Evolutionary conservation across 2,797 vertebrate species (phyloP).

Genomic region (Phrynocephalus forsythii): DNA sequence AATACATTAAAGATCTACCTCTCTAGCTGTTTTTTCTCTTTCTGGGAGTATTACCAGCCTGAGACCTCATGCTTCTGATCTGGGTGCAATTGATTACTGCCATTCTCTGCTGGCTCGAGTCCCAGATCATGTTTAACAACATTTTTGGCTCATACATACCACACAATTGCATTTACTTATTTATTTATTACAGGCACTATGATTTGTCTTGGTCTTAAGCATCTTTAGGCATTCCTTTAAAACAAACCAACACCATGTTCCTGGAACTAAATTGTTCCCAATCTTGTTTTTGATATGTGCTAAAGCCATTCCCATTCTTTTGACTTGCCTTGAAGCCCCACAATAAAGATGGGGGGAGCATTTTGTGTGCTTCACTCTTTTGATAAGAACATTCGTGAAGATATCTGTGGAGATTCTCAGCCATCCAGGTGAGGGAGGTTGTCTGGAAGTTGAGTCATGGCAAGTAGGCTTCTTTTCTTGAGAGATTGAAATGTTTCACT

Average conservation of each 20-base stretch:
- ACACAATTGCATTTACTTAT: background rate
- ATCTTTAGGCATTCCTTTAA: slow-evolving; percentile 8
- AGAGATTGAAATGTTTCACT: too few relatives aligned
- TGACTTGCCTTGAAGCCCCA: background rate
- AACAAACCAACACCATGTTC: background rate
- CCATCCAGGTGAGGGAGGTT: too few relatives aligned
- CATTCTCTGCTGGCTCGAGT: slow-evolving; percentile 29
- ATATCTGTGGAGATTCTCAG: too few relatives aligned
- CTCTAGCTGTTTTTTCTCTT: background rate
- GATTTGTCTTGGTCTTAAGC: slow-evolving; percentile 2
- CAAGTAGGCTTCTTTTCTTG: too few relatives aligned
- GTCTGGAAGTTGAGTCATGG: too few relatives aligned
- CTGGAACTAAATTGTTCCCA: background rate
- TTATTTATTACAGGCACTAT: slow-evolving; percentile 4
- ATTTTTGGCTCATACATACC: slow-evolving; percentile 27
- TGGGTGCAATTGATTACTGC: slow-evolving; percentile 7
- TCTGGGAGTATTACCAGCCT: slow-evolving; percentile 6
- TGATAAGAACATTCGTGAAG: too few relatives aligned
- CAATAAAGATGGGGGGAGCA: background rate
- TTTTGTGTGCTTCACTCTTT: background rate
- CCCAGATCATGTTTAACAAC: slow-evolving; percentile 33
- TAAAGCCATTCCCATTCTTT: background rate
- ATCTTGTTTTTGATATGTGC: background rate
- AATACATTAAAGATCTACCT: background rate
- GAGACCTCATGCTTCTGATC: background rate